Base-by-base conservation (phyloP, 2,113 vertebrate genomes). In the Tetrao urogallus region DNA sequence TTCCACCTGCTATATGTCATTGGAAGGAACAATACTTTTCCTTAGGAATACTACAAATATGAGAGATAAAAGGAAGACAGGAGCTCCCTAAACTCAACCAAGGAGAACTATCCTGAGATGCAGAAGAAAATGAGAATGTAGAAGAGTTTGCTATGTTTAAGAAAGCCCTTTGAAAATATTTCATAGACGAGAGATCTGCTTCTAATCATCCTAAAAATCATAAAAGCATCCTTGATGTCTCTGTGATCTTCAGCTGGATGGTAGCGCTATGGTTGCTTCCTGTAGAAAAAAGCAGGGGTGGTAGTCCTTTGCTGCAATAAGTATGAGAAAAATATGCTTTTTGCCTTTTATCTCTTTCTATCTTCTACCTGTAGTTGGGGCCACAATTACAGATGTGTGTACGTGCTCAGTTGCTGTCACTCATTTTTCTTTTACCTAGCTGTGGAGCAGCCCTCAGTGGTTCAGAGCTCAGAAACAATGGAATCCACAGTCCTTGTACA, bases 391-490 rank as follows among this genome's bases (percentile, higher is more conserved):
- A 1, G 36, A 16, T 1, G 4, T 42, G 10, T 18, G 47, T 34
- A 58, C 30, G 2, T 7, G 40, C 34, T 73, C 48, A 80, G 19
- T 25, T 65, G 32, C 24, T 67, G 28, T 9, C 13, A 28, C 1
- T 0, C 1, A 0, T 36, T 38, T 43, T 70, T 45, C 17, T 32
- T 61, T 79, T 24, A 36, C 2, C 21, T 5, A 65, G 28, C 19
- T 45, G 27, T 22, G 13, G 11, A 81, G 54, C 10, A 42, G 13
- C 10, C 4, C 4, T 5, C 21, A 28, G 25, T 0, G 0, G n/a
- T 42, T 86, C 61, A 81, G 32, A 13, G 21, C 8, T 74, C 43
- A 70, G 30, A 3, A 74, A 57, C 36, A 78, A 87, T 2, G 2
- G 42, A 92, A 94, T 36, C 47, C 15, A 16, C 1, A 4, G 22